Base-by-base conservation (phyloP, 2,797 vertebrate species). In the Artibeus lituratus region DNA sequence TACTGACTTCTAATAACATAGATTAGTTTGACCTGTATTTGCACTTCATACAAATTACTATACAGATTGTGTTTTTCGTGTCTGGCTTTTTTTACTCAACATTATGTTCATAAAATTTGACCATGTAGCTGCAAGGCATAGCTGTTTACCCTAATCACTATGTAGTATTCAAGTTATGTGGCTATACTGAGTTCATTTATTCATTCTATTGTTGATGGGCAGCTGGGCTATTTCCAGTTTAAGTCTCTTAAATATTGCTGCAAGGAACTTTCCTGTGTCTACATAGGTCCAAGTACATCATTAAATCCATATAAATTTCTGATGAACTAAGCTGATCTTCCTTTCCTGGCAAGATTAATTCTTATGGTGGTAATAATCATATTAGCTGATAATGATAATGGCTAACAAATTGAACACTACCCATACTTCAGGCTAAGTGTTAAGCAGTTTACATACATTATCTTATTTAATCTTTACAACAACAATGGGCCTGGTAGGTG, bases 391-490 rank as follows among this genome's bases (percentile, higher is more conserved):
- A 57, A 55, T 14, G 35, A 92, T 5, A 73, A 42, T 4, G 19
- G 78, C 42, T 24, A 21, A 49, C 37, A 7, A 78, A 67, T 1
- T 7, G n/a, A 76, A 37, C 4, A 16, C 5, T 73, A 80, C 42
- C 39, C 16, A 24, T n/a, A 32, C 12, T 2, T 0, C 1, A 86
- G 49, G 29, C 37, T 72, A 4, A 26, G 86, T 7, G 32, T 12
- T 59, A 24, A 42, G 51, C 26, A 72, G 11, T 89, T 70, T 55
- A 65, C 32, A 65, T n/a, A n/a, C 32, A 65, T 65, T 65, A 29
- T 39, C n/a, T 26, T 47, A 94, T n/a, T 90, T 85, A 92, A 87
- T 59, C 69, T 86, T 94, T 22, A 76, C 29, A 42, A 69, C 24
- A 59, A 77, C 7, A 8, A 44, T 2, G 44, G 57, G 57, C 24